Evolutionary conservation across 2,888 invertebrate genomes (phyloP), one percentile per base, ranked within the genome.

Genomic region (Chydorus sphaericus): DNA sequence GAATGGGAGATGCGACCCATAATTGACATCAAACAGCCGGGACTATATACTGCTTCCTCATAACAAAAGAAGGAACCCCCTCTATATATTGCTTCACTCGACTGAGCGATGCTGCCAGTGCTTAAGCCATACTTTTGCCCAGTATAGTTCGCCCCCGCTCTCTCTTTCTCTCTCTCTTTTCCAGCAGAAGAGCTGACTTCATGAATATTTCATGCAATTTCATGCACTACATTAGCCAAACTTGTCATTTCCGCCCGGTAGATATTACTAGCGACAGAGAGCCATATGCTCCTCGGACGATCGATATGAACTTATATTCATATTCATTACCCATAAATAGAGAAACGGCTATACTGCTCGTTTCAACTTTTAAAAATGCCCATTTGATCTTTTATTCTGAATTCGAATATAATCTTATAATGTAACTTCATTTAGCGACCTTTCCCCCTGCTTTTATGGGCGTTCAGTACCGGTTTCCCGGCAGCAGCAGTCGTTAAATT

Each of bases 161-260:
- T 33, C 33, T 8, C 33, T 33, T 33, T 14, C 14, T 23, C 7
- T 14, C 23, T 5, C 44, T 44, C 44, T 44, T 44, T 26, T 44
- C 44, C 44, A 44, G 44, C 44, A 8, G 11, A 44, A n/a, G n/a
- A n/a, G n/a, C n/a, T n/a, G n/a, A 20, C 16, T 38, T 29, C 54
- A 54, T 54, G 54, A 54, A 54, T 54, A 54, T 54, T 54, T 54
- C 54, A 54, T 54, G 54, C 54, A 54, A 54, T 54, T 54, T 48
- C 48, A 39, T 54, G 53, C 37, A 53, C 37, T 38, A 37, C 53
- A 53, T 53, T 53, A 53, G 38, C 53, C 38, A 37, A 44, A 38
- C 36, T 53, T 53, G 53, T 53, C 53, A 53, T 53, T 53, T 53
- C 38, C 53, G 53, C 53, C 28, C 18, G 23, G 4, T 7, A 26